Percentiles rank a stretch among this genome's conserved stretches.
Conservation (phyloP, 1,140 invertebrate genomes). For the Dysdera silvatica region DNA sequence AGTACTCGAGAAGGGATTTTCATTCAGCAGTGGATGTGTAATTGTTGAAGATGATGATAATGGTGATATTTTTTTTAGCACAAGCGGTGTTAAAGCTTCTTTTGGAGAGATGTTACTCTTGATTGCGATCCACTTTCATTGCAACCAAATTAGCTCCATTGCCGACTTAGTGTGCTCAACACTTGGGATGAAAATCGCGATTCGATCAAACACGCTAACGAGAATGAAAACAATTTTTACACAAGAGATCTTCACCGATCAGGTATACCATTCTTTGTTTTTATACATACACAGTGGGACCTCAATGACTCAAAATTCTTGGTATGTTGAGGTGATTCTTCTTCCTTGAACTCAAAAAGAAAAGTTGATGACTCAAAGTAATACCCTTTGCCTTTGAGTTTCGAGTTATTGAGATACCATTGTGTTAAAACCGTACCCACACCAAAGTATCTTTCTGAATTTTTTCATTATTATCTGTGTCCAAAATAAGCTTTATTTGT, state of each 20-base stretch:
- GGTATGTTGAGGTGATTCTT: no score
- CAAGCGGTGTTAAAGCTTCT: slow-evolving; percentile 41
- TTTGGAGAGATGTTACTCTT: slow-evolving; percentile 94
- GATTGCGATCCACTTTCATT: slow-evolving; percentile 95
- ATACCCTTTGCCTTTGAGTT: no score
- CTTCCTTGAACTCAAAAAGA: no score
- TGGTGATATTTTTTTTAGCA: slow-evolving; percentile 32
- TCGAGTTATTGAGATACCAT: no score
- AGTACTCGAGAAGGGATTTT: no score
- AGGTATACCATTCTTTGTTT: slow-evolving; percentile 59
- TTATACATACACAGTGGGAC: no score
- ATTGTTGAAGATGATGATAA: background rate
- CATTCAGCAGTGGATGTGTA: background rate
- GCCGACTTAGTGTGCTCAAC: slow-evolving; percentile 88
- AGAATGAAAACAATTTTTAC: slow-evolving; percentile 92
- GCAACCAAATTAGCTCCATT: slow-evolving; percentile 83
- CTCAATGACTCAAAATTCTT: no score
- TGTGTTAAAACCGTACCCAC: no score
- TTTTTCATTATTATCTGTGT: no score
- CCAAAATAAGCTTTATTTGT: no score
- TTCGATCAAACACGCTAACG: slow-evolving; percentile 79
- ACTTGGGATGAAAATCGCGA: slow-evolving; percentile 88
- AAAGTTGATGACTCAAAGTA: no score
- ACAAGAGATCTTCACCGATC: slow-evolving; percentile 94
- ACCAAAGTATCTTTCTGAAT: no score